Evolutionary conservation across 2,797 vertebrate genomes (phyloP), one percentile per base, ranked within the genome.

Genomic region (Megalops cyprinoides): DNA sequence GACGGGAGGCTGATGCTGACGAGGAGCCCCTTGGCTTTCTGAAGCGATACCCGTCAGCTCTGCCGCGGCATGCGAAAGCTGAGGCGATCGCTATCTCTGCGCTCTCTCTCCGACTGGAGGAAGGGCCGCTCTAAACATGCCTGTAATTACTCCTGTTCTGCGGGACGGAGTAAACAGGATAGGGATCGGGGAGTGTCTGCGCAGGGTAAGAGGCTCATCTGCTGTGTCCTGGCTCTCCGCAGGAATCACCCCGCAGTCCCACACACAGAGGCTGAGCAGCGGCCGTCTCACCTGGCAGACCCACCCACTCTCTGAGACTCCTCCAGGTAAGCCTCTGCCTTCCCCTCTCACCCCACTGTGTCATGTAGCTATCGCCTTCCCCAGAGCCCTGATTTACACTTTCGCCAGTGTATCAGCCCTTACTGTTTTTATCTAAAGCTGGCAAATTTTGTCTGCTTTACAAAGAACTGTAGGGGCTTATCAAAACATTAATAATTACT

Each of bases 201-300:
- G 49, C 7, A 8, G 49, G 18, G 49, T 49, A 51, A 74, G 37
- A 28, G 28, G 31, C 62, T 25, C 81, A 51, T 82, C 79, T 58
- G 69, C 25, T n/a, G 55, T 34, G 74, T 76, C 76, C 56, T 69
- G 12, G 14, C 31, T 62, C 20, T 2, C 23, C 20, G 18, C 55
- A 58, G 55, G 23, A 58, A 58, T 23, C 55, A 58, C 20, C 55
- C 55, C 8, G 18, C 7, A n/a, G 20, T 18, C 20, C 55, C 55
- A 58, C 9, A 5, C 9, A 58, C 3, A 4, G 1, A 58, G 55
- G 20, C 55, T 20, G 23, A 58, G 3, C 14, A 49, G 48, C 6
- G 48, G 6, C 6, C 14, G 55, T 15, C 23, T 58, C 15, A 5
- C 20, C 55, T 58, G 55, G 20, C 55, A 5, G 4, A 8, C 15